Evolutionary conservation across 2,797 vertebrate species (phyloP).

Genomic region (Takifugu ocellatus): DNA sequence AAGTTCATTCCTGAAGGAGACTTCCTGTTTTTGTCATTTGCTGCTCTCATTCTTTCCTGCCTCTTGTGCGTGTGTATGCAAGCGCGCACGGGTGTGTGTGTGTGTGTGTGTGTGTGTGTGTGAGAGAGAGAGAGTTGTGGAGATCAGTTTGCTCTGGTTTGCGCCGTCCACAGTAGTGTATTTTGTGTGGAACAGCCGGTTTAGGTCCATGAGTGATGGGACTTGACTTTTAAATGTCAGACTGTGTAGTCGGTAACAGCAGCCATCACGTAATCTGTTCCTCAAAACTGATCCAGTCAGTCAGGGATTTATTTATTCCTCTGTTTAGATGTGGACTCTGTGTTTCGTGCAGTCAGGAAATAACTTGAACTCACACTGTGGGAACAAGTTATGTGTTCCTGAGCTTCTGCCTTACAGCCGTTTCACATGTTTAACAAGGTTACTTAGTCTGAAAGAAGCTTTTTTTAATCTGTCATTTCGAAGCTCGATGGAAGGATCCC

Average conservation of each 20-base stretch:
- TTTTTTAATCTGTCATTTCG: too few relatives aligned
- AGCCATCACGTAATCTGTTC: not conserved
- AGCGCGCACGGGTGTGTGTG: too few relatives aligned
- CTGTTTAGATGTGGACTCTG: not conserved
- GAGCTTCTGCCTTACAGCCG: too few relatives aligned
- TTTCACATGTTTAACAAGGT: too few relatives aligned
- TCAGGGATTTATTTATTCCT: not conserved
- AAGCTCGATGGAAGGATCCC: not conserved
- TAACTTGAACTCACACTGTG: not conserved
- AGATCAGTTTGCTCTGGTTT: conserved; percentile 9
- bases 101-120: not conserved
- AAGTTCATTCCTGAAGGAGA: conserved; percentile 42
- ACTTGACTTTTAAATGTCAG: conserved; percentile 5
- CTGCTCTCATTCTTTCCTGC: conserved; percentile 48
- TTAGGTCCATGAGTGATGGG: not conserved
- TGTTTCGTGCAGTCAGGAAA: conserved; percentile 1
- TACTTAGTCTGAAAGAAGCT: too few relatives aligned
- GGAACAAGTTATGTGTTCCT: not conserved
- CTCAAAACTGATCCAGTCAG: not conserved
- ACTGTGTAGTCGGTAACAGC: not conserved
- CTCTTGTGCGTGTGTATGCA: conserved; percentile 3
- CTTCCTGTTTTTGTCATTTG: conserved; percentile 60
- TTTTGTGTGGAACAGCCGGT: conserved; percentile 9
- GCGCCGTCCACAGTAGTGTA: not conserved
- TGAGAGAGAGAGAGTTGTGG: not conserved